Evolutionary conservation across 2,888 invertebrate species (phyloP).

Genomic region (Melinopterus prodromus): DNA sequence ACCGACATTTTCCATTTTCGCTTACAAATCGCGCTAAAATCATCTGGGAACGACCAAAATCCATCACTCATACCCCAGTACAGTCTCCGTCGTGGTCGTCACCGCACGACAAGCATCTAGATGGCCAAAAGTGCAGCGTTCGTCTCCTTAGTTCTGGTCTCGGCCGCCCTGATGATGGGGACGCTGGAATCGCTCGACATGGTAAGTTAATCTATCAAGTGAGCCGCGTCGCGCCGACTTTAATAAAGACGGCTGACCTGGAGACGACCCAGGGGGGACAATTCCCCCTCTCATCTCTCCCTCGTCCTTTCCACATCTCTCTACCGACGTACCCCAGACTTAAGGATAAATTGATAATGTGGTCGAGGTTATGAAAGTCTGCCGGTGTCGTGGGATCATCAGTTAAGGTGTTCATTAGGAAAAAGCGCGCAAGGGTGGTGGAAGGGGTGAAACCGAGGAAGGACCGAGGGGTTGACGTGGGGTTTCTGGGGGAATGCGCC

Average conservation of each 20-base stretch:
- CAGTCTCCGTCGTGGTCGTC: neutral
- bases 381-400: neutral
- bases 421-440: neutral
- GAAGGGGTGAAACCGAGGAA: neutral
- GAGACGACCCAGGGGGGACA: constrained; percentile 8
- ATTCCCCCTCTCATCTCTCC: neutral
- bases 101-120: constrained; percentile 6
- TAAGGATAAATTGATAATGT: constrained; percentile 9
- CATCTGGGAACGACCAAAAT: neutral
- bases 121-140: constrained; percentile 14
- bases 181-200: constrained; percentile 14
- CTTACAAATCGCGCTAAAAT: neutral
- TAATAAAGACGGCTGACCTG: constrained; percentile 22
- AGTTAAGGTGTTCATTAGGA: constrained; percentile 4
- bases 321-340: neutral
- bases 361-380: constrained; percentile 4
- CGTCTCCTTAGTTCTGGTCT: constrained; percentile 14
- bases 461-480: neutral
- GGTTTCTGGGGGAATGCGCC: neutral
- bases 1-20: neutral
- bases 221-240: constrained; percentile 12
- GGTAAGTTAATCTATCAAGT: constrained; percentile 22
- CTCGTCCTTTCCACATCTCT: too few species aligned
- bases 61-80: constrained; percentile 18
- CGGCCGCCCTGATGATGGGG: constrained; percentile 11